Evolutionary conservation across 37 sponge, comb jelly and placozoan genomes (phyloP).

Genomic region (Mnemiopsis leidyi): DNA sequence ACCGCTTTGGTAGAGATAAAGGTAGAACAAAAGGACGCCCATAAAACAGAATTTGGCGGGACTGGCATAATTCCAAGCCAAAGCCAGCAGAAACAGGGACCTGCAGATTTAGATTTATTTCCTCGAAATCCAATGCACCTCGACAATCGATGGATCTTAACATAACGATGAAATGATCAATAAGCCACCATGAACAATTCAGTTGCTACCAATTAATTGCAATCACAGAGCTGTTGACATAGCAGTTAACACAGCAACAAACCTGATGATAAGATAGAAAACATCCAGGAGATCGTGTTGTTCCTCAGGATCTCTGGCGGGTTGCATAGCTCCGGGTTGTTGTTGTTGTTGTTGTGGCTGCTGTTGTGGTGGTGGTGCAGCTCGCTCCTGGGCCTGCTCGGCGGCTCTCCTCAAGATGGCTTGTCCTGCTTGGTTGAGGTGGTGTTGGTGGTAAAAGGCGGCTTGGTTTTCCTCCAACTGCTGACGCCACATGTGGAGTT

Average conservation of each 20-base stretch:
- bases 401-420: neutral
- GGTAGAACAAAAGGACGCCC: conserved; percentile 49
- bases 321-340: neutral
- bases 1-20: conserved; percentile 19
- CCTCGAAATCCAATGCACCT: too few relatives aligned
- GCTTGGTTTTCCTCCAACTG: conserved; percentile 9
- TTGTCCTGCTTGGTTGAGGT: neutral
- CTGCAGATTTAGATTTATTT: too few relatives aligned
- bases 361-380: neutral
- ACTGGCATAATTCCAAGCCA: conserved; percentile 62
- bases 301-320: neutral
- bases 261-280: conserved; percentile 57
- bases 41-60: conserved; percentile 56
- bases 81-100: conserved; percentile 31
- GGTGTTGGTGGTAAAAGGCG: neutral
- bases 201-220: too few relatives aligned
- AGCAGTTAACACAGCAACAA: too few relatives aligned
- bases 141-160: too few relatives aligned
- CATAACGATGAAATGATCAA: too few relatives aligned
- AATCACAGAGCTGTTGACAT: too few relatives aligned
- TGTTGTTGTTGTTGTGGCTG: neutral
- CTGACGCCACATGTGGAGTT: conserved; percentile 40
- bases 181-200: too few relatives aligned
- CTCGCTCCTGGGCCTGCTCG: conserved; percentile 14
- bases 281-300: conserved; percentile 52